Conservation (phyloP, 2,888 invertebrate genomes). For the Watsonalla binaria region DNA sequence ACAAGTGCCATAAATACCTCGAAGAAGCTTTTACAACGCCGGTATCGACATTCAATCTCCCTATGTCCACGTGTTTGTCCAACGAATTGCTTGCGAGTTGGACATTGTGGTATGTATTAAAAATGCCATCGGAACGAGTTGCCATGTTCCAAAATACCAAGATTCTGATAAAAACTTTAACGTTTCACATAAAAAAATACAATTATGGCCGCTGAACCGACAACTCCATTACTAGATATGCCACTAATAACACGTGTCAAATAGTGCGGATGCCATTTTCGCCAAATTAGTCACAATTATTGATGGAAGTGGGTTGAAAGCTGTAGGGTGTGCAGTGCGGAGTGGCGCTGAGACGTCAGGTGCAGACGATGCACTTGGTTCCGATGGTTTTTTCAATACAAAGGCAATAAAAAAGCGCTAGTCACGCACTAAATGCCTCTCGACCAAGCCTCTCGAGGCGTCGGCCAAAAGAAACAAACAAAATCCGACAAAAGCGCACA, state of each 20-base stretch:
- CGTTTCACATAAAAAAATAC: constrained; percentile 40
- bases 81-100: constrained; percentile 28
- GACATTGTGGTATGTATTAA: constrained; percentile 31
- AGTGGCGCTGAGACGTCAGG: constrained; percentile 53
- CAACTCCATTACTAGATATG: constrained; percentile 50
- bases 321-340: constrained; percentile 11
- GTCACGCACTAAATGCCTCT: constrained; percentile 74
- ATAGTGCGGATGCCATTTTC: constrained; percentile 27
- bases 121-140: constrained; percentile 40
- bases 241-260: constrained; percentile 41
- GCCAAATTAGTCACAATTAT: constrained; percentile 62
- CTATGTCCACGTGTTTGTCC: constrained; percentile 33
- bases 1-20: constrained; percentile 40
- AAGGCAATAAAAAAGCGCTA: constrained; percentile 70
- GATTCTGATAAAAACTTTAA: constrained; percentile 36
- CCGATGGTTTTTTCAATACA: constrained; percentile 66
- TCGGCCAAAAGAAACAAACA: constrained; percentile 73
- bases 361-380: constrained; percentile 39
- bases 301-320: constrained; percentile 37
- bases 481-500: constrained; percentile 62
- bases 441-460: constrained; percentile 46
- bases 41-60: constrained; percentile 34
- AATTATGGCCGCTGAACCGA: constrained; percentile 36
- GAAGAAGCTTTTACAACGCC: constrained; percentile 29
- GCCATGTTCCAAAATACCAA: constrained; percentile 42